Base-by-base conservation (phyloP, 2,888 invertebrate genomes). In the Catocala sponsa region DNA sequence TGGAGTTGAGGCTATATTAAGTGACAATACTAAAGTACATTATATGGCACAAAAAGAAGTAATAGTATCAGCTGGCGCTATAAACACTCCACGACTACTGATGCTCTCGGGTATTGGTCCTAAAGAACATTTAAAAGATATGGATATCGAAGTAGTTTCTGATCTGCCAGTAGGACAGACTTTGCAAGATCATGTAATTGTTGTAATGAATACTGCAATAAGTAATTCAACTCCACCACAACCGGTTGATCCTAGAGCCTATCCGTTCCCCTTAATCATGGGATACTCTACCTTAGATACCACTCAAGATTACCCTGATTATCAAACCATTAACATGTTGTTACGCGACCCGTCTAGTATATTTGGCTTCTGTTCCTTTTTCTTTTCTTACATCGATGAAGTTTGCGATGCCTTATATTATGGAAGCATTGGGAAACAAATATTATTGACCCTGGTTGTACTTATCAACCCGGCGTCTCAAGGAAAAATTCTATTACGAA, bases 241-340 rank as follows among this genome's bases (percentile, higher is more conserved):
- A 6, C 63, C 67, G 33, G 13, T 38, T 46, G 63, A 80, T 58
- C 80, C 79, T 4, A 81, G 92, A 0, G 80, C 91, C 2, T 79
- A 72, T 61, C 75, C 81, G 0, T 38, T 63, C 12, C 67, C 81
- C 10, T 50, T 66, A 4, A 75, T 83, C 4, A 53, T 74, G 41
- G 86, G 83, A 0, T 78, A 83, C 82, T 46, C 96, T 95, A 6
- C 96, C 95, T 33, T 92, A 95, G 59, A 97, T 95, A 76, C 95
- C 95, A 58, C 84, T 60, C 93, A 95, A 7, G 84, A 89, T 48
- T 80, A 91, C 10, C 88, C 94, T 58, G 86, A 91, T 60, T 93
- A 91, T 74, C 75, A 83, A 60, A 70, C 75, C 1, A 47, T 83
- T 6, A 68, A 62, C 54, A 63, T 79, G 4, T 12, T 82, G 0